Base-by-base conservation (phyloP, 2,113 vertebrate species). In the Echinops telfairi region DNA sequence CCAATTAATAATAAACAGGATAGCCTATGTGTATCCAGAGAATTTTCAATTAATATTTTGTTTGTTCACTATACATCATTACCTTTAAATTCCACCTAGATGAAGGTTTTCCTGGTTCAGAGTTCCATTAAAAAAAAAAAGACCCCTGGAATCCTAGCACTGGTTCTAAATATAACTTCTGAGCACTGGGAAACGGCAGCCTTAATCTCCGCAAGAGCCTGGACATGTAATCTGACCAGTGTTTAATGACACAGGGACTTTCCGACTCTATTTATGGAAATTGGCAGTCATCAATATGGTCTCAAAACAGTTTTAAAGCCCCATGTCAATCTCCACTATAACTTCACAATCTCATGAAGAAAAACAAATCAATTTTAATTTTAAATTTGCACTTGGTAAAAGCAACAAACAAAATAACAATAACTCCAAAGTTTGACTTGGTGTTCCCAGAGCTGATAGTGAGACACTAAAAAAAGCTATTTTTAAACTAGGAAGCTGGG, bases 201-300 rank as follows among this genome's bases (percentile, higher is more conserved):
- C 77, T 25, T 89, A 89, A 92, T 94, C 93, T 85, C 78, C 38
- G 92, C 23, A 83, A 87, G 77, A 92, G 86, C 76, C 8, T 23
- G 86, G 47, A 40, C 40, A 0, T 47, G 92, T 86, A 95, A 94
- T 90, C 68, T 92, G 88, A 95, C 82, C 95, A 90, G 75, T 92
- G 53, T 78, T 92, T 90, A 84, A 95, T 87, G 95, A 95, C 95
- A 96, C 16, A 68, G 17, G 62, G 64, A 94, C 82, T 84, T 91
- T 20, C 70, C 89, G 31, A 3, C 1, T 80, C 83, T 95, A 89
- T 94, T 92, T 95, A 88, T 93, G 90, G 75, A 96, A 92, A 85
- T 29, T 94, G 81, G 78, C 60, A 89, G 60, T 84, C 64, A 87
- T 43, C 79, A 33, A 89, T 78, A 75, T 2, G 36, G 75, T 82